Conservation (phyloP, 2,113 vertebrate species). For the Amazona guildingii region DNA sequence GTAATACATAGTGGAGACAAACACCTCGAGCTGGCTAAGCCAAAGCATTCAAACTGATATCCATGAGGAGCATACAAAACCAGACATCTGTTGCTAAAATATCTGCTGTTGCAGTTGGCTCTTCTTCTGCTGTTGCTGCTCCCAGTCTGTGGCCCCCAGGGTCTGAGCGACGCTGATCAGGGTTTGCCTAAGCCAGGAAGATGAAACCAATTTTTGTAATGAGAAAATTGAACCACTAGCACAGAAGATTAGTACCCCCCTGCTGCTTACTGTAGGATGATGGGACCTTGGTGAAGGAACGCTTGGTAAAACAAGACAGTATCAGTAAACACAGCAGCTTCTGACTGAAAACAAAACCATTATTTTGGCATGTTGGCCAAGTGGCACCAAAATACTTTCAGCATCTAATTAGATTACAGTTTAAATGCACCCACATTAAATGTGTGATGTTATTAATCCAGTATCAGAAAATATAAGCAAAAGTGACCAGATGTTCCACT, state of each 20-base stretch:
- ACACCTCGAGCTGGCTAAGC: neutral
- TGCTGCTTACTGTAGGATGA: neutral
- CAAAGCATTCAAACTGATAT: neutral
- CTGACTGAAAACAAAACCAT: neutral
- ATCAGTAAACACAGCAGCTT: neutral
- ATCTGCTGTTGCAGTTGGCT: neutral
- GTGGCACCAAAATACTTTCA: neutral
- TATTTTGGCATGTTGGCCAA: neutral
- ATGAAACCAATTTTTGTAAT: constrained; percentile 52
- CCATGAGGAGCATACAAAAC: neutral
- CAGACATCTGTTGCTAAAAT: constrained; percentile 53
- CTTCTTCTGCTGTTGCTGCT: neutral
- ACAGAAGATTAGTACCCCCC: neutral
- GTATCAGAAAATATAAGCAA: neutral
- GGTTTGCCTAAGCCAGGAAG: neutral
- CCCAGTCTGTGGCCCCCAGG: neutral
- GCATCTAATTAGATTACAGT: neutral
- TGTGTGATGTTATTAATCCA: neutral
- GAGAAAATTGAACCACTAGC: constrained; percentile 42
- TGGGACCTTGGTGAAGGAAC: neutral
- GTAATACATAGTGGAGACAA: neutral
- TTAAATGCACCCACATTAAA: neutral
- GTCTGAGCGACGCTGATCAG: neutral
- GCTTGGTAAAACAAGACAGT: neutral
- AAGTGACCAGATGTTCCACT: constrained; percentile 54